Evolutionary conservation across 1,140 invertebrate species (phyloP).

Genomic region (Drosophila micromelanica): DNA sequence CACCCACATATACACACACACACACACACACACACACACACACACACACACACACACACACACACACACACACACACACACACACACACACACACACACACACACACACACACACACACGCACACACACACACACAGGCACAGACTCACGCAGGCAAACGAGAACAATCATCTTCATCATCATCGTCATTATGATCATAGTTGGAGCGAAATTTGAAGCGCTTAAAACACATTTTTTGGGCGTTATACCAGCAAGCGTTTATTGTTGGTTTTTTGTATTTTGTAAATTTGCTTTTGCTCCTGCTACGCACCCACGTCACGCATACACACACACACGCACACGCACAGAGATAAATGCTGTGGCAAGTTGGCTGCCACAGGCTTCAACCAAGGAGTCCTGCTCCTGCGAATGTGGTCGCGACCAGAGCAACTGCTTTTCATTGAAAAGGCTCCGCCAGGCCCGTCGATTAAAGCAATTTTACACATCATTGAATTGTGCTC

Average conservation of each 20-base stretch:
- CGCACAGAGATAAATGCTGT: neutral
- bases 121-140: conserved; percentile 5
- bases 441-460: neutral
- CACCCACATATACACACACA: too few relatives aligned
- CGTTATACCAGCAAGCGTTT: conserved; percentile 26
- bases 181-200: too few relatives aligned
- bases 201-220: conserved; percentile 22
- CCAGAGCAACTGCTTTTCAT: neutral
- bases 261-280: conserved; percentile 21
- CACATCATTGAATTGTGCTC: conserved; percentile 67
- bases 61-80: too few relatives aligned
- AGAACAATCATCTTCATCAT: conserved; percentile 1
- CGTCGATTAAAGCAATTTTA: conserved; percentile 69
- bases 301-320: neutral
- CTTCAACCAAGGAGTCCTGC: neutral
- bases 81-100: too few relatives aligned
- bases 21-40: too few relatives aligned
- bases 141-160: conserved; percentile 2
- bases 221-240: conserved; percentile 43
- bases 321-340: conserved; percentile 11
- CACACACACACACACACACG: too few relatives aligned
- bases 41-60: too few relatives aligned
- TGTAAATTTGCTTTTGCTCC: conserved; percentile 11
- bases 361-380: neutral
- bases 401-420: neutral